Base-by-base conservation (phyloP, 2,888 invertebrate species). In the Sericinus montela region DNA sequence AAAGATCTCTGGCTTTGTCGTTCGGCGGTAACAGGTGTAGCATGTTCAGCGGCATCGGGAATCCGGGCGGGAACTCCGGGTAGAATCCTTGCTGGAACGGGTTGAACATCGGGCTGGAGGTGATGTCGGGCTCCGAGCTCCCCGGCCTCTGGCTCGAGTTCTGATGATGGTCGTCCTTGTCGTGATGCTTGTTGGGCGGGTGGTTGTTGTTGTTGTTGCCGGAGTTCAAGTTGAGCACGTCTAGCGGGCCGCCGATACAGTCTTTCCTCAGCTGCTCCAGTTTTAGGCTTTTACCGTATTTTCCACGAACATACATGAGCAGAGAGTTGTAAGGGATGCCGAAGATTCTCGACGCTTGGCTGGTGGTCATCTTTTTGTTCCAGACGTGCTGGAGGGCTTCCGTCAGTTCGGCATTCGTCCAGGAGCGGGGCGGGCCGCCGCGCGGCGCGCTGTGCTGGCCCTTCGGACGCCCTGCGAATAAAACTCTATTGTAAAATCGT, bases 351-450 rank as follows among this genome's bases (percentile, higher is more conserved):
- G 96, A 96, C 8, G 97, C 97, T 80, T 97, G 96, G 69, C 96
- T 96, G 37, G 97, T 97, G 55, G 97, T 97, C 96, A 97, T 97
- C 76, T 96, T 96, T 73, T 97, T 96, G 82, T 96, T 96, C 97
- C 97, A 97, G n/a, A 97, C 97, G 80, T 96, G 96, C 69, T 96
- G 96, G 45, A 97, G 90, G 1, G 97, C 97, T 81, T 96, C 95
- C 44, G 97, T 97, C 44, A 97, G 90, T 70, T 97, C 97, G 30
- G 95, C 95, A 83, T 97, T 97, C 54, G 96, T 97, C 97, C 97
- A 97, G 1, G 97, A 97, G 46, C 97, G 91, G 0, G 97, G 97
- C 9, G 97, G 97, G 9, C 97, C 97, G 16, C 97, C 96, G 59
- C 97, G 90, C 16, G 96, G 96, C 32, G 97, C 96, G 65, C 95